Evolutionary conservation across 2,113 vertebrate genomes (phyloP), one percentile per base, ranked within the genome.

Genomic region (Benitochromis conjunctus): DNA sequence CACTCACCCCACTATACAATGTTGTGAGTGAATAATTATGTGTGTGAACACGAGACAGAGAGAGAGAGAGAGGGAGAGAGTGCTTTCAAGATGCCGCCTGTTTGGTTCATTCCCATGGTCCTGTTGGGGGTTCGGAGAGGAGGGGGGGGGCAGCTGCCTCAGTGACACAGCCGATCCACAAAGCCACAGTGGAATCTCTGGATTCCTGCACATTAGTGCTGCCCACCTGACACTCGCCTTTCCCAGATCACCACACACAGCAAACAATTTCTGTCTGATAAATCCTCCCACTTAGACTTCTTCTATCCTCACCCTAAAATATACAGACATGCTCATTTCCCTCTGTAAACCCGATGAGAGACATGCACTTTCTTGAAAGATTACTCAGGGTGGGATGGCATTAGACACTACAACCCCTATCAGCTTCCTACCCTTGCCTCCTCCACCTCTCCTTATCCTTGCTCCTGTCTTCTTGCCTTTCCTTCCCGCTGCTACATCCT

Each of bases 121-220:
- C 87, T 71, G 79, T 83, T 87, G 84, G 89, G 88, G 78, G 66
- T 87, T 84, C 18, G 57, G 64, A 34, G 88, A 56, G 86, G 56
- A 5, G 81, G 83, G 87, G 26, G 26, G 82, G 91, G 79, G 51
- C 2, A 79, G 79, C 84, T 88, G 89, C 92, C 80, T 92, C 92
- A 83, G 92, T 94, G 95, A 94, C 95, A 95, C 82, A 56, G 87
- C 76, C 88, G 41, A 92, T 93, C 91, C 92, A 94, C 95, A 96
- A 96, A 95, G 95, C 95, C 93, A 95, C 93, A 90, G 89, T 94
- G 93, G 95, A 96, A 95, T 96, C 95, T 95, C 80, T 92, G 92
- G 91, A 96, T 96, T 96, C 95, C 94, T 92, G 86, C 92, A 94
- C 93, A 96, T 96, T 96, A 96, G 95, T 96, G 95, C 95, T 93